phyloP scores from a whole-genome alignment of 2,113 vertebrate genomes.

The Micromys minutus region DNA sequence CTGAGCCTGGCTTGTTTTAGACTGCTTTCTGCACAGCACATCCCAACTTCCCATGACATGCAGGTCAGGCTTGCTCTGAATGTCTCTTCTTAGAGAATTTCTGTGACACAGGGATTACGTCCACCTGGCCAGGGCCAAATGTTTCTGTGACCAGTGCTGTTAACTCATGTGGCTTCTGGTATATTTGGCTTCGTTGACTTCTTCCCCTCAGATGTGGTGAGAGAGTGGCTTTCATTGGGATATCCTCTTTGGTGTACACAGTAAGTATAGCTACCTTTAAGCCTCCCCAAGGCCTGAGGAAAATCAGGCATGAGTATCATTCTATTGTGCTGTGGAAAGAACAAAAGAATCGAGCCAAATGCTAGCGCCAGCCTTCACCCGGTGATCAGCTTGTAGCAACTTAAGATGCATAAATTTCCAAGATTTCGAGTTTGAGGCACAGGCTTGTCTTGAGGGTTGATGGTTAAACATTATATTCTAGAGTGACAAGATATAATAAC shows the following conservation, averaged over 20 bases:
- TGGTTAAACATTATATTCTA: constrained; percentile 75
- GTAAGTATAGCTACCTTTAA: not conserved
- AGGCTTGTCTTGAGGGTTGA: constrained; percentile 72
- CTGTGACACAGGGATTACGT: not conserved
- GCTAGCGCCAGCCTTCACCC: not conserved
- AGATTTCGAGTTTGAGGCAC: constrained; percentile 56
- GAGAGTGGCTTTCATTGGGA: not conserved
- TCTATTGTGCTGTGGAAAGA: not conserved
- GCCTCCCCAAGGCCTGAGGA: not conserved
- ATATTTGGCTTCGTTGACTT: not conserved
- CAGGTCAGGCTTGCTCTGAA: not conserved
- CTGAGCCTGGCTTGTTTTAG: not conserved
- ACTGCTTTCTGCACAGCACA: not conserved
- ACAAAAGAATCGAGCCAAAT: not conserved
- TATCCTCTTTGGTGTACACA: not conserved
- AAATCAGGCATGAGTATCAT: not conserved
- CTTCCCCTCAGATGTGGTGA: not conserved
- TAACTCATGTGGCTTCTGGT: not conserved
- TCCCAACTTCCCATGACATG: not conserved
- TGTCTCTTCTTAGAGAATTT: not conserved
- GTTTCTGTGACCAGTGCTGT: not conserved
- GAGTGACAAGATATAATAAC: constrained; percentile 79
- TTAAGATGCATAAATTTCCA: constrained; percentile 60
- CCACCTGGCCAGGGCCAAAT: not conserved
- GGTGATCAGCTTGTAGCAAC: constrained; percentile 39